A percentile compares a stretch with the other conserved stretches of the same genome.
Evolutionary conservation across 2,888 invertebrate genomes (phyloP).

Genomic region (Electrophaes corylata): DNA sequence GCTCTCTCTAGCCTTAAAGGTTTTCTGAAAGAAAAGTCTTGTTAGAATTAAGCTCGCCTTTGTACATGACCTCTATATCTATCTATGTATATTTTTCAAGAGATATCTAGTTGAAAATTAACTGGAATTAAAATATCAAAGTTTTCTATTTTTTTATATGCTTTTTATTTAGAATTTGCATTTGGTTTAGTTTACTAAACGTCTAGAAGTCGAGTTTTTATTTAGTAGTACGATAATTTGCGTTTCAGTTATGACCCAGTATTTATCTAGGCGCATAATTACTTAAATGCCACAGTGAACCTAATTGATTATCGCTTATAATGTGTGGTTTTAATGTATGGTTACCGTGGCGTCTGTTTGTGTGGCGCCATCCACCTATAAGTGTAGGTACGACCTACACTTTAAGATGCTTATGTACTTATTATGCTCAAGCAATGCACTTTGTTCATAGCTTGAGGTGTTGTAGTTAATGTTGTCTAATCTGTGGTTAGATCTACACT

Average conservation of each 20-base stretch:
- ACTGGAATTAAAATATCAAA: no score
- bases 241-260: not conserved
- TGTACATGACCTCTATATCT: no score
- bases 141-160: no score
- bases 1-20: no score
- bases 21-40: not conserved
- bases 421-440: conserved; percentile 25
- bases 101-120: no score
- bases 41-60: no score
- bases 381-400: no score
- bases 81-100: no score
- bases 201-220: no score
- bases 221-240: not conserved
- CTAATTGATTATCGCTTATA: conserved; percentile 23
- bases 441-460: conserved; percentile 20
- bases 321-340: conserved; percentile 21
- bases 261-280: not conserved
- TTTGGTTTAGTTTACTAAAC: no score
- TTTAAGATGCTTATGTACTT: conserved; percentile 17
- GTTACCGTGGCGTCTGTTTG: conserved; percentile 20
- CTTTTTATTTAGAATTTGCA: no score
- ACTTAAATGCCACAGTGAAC: conserved; percentile 14
- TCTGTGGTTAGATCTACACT: conserved; percentile 28
- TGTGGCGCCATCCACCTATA: conserved; percentile 24
- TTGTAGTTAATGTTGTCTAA: conserved; percentile 16